phyloP scores from a whole-genome alignment of 2,888 invertebrate species.

The Celastrina argiolus region DNA sequence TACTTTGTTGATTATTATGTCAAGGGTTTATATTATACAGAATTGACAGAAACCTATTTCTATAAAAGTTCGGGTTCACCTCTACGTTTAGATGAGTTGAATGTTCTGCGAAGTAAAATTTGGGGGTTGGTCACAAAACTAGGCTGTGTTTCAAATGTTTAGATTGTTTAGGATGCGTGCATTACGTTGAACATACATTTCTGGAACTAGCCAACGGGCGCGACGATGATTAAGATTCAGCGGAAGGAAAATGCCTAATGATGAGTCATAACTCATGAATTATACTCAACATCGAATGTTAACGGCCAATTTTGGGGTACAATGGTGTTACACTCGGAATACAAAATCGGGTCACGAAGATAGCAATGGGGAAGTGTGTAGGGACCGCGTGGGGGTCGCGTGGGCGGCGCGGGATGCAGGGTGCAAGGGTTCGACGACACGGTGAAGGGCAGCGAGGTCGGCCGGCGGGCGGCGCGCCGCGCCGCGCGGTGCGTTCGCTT shows the following conservation, averaged over 20 bases:
- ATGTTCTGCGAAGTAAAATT: not conserved
- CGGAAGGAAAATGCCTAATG: not conserved
- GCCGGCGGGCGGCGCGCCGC: not conserved
- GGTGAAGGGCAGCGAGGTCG: conserved; percentile 74
- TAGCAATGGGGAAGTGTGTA: conserved; percentile 49
- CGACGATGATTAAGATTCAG: not conserved
- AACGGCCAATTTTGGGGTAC: conserved; percentile 26
- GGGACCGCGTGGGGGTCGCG: conserved; percentile 42
- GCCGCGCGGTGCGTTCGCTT: conserved; percentile 59
- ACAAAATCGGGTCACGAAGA: conserved; percentile 64
- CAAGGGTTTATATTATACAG: not conserved
- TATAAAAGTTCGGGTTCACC: not conserved
- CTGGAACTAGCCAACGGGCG: not conserved
- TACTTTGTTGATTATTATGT: not conserved
- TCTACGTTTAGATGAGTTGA: not conserved
- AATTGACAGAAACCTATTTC: not conserved
- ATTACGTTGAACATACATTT: not conserved
- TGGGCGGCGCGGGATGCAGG: conserved; percentile 39
- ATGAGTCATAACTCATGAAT: not conserved
- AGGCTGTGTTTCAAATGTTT: not conserved
- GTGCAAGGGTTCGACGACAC: conserved; percentile 66
- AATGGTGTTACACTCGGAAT: conserved; percentile 37
- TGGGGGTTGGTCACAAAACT: not conserved
- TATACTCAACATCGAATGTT: conserved; percentile 21
- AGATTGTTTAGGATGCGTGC: too few species aligned